Evolutionary conservation across 2,888 invertebrate genomes (phyloP), one percentile per base, ranked within the genome.

Genomic region (Sarcophaga rosellei): DNA sequence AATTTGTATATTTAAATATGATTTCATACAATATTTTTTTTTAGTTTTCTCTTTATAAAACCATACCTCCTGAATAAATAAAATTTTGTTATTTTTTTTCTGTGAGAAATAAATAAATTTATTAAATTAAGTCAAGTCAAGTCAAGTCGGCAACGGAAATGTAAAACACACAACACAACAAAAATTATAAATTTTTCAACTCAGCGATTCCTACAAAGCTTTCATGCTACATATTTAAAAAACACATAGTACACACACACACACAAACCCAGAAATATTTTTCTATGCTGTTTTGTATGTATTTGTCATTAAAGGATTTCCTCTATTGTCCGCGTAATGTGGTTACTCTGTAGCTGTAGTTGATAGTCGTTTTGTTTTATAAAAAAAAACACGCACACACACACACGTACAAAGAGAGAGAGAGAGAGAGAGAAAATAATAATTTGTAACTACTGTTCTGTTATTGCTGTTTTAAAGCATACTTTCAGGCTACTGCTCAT

Each of bases 281-380:
- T 1, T 73, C 3, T 53, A 53, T 81, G 10, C 53, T 17, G 20
- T 77, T 20, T 66, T 35, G 23, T 44, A 62, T 69, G 47, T 84
- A 65, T 84, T 82, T 84, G 63, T 53, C 65, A 65, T 70, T 82
- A 57, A 70, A 79, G 84, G 75, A 84, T 75, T 65, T 79, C 84
- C 80, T 68, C 23, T 84, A 73, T 77, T 81, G 77, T 74, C 68
- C 73, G 63, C 73, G 23, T 73, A 77, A 80, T 72, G 47, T 47
- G 44, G 21, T 61, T n/a, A 45, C 44, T 17, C 6, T 59, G 17
- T 53, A 17, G 53, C 17, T 17, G 53, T 53, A 2, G 53, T 53
- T 53, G 53, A 35, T 35, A 8, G 35, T 35, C 35, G 35, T 35
- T 35, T 35, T 35, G 35, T 35, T 35, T 35, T 35, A 8, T 35